These are phyloP conservation scores for Urocyon cinereoargenteus DNA, from an alignment of 2,797 vertebrate species.

Conservation along the genomic window DNA sequence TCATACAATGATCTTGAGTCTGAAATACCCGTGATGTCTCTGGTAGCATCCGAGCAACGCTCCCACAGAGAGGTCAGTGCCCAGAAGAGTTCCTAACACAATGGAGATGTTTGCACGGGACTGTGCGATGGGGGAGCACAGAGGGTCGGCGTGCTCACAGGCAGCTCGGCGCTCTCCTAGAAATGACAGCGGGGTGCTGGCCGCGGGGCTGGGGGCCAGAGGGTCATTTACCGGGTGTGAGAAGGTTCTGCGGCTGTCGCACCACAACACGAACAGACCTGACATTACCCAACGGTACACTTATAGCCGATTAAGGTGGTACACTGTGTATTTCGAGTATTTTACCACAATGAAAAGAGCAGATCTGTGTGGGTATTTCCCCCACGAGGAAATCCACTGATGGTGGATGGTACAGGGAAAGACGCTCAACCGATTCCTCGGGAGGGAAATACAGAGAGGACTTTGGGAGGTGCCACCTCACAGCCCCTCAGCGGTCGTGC, in stretches of 20 bases:
- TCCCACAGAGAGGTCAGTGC: not conserved
- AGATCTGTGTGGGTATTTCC: not conserved
- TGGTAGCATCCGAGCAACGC: not conserved
- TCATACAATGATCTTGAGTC: not conserved
- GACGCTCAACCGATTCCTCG: too few relatives aligned
- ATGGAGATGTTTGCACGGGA: not conserved
- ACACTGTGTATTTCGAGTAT: not conserved
- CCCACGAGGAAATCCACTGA: not conserved
- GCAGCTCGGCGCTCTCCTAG: not conserved
- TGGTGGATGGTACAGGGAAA: not conserved
- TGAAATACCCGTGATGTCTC: not conserved
- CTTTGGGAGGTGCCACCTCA: too few relatives aligned
- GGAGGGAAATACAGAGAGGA: too few relatives aligned
- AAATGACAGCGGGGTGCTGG: rapidly evolving
- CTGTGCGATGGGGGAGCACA: too few relatives aligned
- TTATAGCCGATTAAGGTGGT: not conserved
- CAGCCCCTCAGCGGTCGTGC: not conserved
- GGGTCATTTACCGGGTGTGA: not conserved
- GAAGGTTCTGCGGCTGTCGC: not conserved
- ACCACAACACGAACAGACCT: not conserved
- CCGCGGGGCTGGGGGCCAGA: not conserved
- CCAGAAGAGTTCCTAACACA: not conserved
- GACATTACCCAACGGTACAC: not conserved
- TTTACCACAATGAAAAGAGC: not conserved
- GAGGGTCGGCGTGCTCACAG: not conserved